Conservation (phyloP, 2,888 invertebrate genomes). For the Actias luna region DNA sequence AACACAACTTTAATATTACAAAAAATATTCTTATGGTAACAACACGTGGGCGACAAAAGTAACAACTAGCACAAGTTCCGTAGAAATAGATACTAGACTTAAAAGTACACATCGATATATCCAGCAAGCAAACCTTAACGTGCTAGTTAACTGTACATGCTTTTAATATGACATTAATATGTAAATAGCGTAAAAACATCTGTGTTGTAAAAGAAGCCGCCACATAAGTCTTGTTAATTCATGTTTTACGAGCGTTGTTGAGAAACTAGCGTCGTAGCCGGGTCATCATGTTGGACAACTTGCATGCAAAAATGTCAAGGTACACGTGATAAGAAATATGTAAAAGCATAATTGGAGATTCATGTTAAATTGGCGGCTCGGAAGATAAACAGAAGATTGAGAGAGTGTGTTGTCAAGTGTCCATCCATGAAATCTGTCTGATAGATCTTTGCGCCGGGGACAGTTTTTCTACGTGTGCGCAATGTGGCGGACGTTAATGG, state of each 20-base stretch:
- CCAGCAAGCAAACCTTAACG: slow-evolving; percentile 45
- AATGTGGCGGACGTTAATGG: slow-evolving; percentile 76
- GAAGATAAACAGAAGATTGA: slow-evolving; percentile 53
- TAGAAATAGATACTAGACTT: slow-evolving; percentile 5
- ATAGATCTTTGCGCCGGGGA: slow-evolving; percentile 72
- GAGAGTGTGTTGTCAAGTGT: slow-evolving; percentile 64
- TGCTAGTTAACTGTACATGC: slow-evolving; percentile 46
- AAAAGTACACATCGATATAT: slow-evolving; percentile 11
- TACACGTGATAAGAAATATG: slow-evolving; percentile 50
- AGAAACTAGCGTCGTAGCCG: slow-evolving; percentile 42
- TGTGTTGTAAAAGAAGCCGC: slow-evolving; percentile 54
- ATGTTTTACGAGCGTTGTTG: slow-evolving; percentile 57
- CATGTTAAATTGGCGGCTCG: slow-evolving; percentile 58
- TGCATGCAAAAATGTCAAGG: slow-evolving; percentile 54
- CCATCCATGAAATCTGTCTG: slow-evolving; percentile 67
- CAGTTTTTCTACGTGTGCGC: slow-evolving; percentile 74
- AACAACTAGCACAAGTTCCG: slow-evolving; percentile 9
- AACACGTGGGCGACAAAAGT: slow-evolving; percentile 11
- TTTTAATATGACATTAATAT: slow-evolving; percentile 63
- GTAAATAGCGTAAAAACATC: slow-evolving; percentile 51
- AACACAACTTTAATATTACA: neutral
- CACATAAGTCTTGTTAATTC: slow-evolving; percentile 40
- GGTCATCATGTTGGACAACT: slow-evolving; percentile 38
- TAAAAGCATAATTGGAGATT: slow-evolving; percentile 68
- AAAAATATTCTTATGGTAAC: neutral